Evolutionary conservation across 1,140 invertebrate species (phyloP).

Genomic region (Drosophila leontia): DNA sequence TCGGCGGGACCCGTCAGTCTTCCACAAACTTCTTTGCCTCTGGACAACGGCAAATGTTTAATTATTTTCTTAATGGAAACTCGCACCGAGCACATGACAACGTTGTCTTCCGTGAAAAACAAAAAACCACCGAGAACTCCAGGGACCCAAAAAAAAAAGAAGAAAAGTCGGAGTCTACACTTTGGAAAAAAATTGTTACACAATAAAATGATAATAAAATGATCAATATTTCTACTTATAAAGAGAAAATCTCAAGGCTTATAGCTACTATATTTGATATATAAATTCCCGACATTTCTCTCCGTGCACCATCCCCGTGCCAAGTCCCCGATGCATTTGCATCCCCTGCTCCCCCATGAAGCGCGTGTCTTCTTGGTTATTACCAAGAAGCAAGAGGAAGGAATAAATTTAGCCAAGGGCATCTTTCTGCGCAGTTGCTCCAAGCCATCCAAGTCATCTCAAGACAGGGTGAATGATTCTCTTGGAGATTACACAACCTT

Average conservation of each 20-base stretch:
- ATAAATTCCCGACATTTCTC: not conserved
- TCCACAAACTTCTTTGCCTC: slow-evolving; percentile 16
- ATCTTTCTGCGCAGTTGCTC: slow-evolving; percentile 65
- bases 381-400: slow-evolving; percentile 20
- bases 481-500: slow-evolving; percentile 46
- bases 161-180: slow-evolving; percentile 28
- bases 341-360: slow-evolving; percentile 59
- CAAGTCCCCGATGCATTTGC: slow-evolving; percentile 23
- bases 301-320: slow-evolving; percentile 17
- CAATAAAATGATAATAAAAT: not conserved
- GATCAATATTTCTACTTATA: not conserved
- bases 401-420: slow-evolving; percentile 16
- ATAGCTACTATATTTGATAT: too few species aligned
- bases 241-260: not conserved
- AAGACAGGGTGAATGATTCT: slow-evolving; percentile 22
- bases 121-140: slow-evolving; percentile 31
- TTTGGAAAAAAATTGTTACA: not conserved
- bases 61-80: slow-evolving; percentile 83
- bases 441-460: slow-evolving; percentile 24
- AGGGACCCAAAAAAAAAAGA: slow-evolving; percentile 16
- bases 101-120: slow-evolving; percentile 72
- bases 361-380: slow-evolving; percentile 68
- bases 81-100: slow-evolving; percentile 73
- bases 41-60: slow-evolving; percentile 72
- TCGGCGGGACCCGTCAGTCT: slow-evolving; percentile 32